Evolutionary conservation across 2,888 invertebrate species (phyloP), one percentile per base, ranked within the genome.

Genomic region (Crepidodera aurea): DNA sequence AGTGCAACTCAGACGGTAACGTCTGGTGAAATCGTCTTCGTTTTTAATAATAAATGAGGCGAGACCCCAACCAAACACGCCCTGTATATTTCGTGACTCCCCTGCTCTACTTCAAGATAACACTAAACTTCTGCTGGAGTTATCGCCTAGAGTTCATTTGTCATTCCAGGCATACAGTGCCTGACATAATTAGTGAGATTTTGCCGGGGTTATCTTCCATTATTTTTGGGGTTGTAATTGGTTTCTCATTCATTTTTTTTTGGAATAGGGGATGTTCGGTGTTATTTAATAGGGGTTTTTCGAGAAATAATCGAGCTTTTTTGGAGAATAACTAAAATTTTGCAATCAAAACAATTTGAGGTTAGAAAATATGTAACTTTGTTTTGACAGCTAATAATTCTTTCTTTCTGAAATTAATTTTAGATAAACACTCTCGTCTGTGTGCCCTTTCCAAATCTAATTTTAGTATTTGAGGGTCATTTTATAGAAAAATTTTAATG

Each of bases 21-120:
- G 18, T 54, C 48, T 25, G 3, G n/a, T 13, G 16, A 19, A 44
- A 22, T 16, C 27, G 42, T 15, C 39, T 53, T 40, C 73, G 84
- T 80, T n/a, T 85, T 91, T 81, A 79, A 80, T 80, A 78, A 79
- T 79, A 75, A 75, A 79, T 78, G 73, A 73, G 69, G 71, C 78
- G 77, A 77, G 77, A 2, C 77, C 77, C 75, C 74, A 73, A 69
- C 72, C 60, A 54, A 55, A 59, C 61, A 63, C 69, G 68, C 69
- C 69, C 67, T 64, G 68, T 69, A 67, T 69, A 67, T 66, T 65
- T 66, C 74, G 68, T 70, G 48, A 27, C 27, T 48, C 48, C 48
- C 44, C 27, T 44, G 56, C 65, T 55, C 57, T 29, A 50, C 54
- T 60, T 54, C 55, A 19, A 60, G 63, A 63, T 60, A 63, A 65